These are phyloP conservation scores for Brenthis daphne DNA, from an alignment of 2,888 invertebrate species.

Conservation along the genomic window DNA sequence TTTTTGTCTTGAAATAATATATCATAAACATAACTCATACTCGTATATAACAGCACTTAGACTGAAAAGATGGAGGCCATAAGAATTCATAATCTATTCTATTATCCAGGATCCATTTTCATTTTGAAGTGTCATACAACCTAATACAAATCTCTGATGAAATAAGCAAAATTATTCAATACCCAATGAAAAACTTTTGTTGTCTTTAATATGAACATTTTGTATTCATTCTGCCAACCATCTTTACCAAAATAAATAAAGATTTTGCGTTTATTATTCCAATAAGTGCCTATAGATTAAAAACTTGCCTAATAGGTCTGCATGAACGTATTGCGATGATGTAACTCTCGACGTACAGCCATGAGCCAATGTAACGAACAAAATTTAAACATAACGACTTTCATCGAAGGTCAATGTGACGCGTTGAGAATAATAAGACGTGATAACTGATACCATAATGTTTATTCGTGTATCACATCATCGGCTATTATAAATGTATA, in stretches of 20 bases:
- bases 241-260: not conserved
- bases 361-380: constrained; percentile 43
- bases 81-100: too few relatives aligned
- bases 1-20: too few relatives aligned
- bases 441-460: constrained; percentile 26
- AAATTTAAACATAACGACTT: constrained; percentile 50
- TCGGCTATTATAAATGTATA: constrained; percentile 31
- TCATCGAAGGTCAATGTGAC: constrained; percentile 52
- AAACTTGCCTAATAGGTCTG: constrained; percentile 66
- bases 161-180: too few relatives aligned
- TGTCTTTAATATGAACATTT: too few relatives aligned
- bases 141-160: too few relatives aligned
- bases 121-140: too few relatives aligned
- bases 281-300: constrained; percentile 84
- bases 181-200: too few relatives aligned
- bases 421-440: constrained; percentile 47
- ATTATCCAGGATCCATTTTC: too few relatives aligned
- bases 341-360: constrained; percentile 44
- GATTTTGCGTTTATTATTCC: not conserved
- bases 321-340: constrained; percentile 37
- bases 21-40: too few relatives aligned
- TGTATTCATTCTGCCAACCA: too few relatives aligned
- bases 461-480: constrained; percentile 42
- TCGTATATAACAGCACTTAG: too few relatives aligned
- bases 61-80: too few relatives aligned